phyloP scores from a whole-genome alignment of 2,113 vertebrate species.

The Cnemophilus loriae region DNA sequence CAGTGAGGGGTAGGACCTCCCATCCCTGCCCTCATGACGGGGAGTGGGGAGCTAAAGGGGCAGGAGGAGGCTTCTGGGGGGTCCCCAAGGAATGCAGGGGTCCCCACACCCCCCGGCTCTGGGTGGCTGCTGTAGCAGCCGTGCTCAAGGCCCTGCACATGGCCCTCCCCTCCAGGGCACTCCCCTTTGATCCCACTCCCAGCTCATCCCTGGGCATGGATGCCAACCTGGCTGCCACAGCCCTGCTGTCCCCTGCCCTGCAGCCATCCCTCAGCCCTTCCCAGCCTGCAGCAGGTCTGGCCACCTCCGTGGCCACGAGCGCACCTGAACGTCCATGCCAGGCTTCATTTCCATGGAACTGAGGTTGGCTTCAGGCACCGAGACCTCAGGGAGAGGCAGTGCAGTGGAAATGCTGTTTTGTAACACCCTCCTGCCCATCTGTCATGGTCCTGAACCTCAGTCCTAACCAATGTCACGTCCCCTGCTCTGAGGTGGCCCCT shows the following conservation, averaged over 20 bases:
- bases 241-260: background rate
- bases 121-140: background rate
- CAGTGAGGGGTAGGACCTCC: no score
- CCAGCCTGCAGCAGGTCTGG: background rate
- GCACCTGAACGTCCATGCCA: background rate
- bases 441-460: background rate
- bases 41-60: background rate
- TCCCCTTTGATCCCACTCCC: background rate
- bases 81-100: rapidly evolving
- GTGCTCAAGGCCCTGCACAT: background rate
- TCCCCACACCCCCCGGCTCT: background rate
- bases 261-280: background rate
- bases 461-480: background rate
- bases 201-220: background rate
- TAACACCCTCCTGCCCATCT: rapidly evolving
- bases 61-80: background rate
- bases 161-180: no score
- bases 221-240: rapidly evolving
- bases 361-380: background rate
- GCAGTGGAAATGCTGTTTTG: background rate
- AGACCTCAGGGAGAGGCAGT: background rate
- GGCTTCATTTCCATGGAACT: background rate
- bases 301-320: background rate
- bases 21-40: background rate
- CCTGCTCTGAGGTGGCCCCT: background rate